Base-by-base conservation (phyloP, 1,140 invertebrate species). In the Rhyacophila brunnea region DNA sequence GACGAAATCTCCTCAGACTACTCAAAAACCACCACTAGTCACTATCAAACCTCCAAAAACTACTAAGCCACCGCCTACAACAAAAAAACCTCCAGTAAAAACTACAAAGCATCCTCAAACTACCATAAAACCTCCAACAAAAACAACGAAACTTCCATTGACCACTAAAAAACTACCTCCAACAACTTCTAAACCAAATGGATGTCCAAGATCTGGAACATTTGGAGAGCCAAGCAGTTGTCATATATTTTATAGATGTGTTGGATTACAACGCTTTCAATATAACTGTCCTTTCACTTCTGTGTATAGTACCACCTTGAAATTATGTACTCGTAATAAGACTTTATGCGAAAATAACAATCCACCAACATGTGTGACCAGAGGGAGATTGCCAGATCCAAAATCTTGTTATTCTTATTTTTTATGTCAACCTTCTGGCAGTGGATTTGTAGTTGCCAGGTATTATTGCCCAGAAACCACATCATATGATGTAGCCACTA, bases 341-440 rank as follows among this genome's bases (percentile, higher is more conserved):
- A 15, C 3, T 5, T 11, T 13, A 11, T 40, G 38, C 11, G 38
- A 13, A 40, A 40, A 15, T 40, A 40, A 40, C 38, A 40, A 40
- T 40, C 11, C 11, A 40, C 15, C 15, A 13, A 15, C 3, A 5
- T 46, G 44, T 15, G 4, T 17, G 11, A 11, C 18, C 4, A 46
- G 18, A 11, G 44, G 44, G 4, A 2, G 19, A 6, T 46, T 46
- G 5, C 44, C 44, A 19, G 44, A 46, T 46, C 44, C 44, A 2
- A 13, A 46, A 46, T 46, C 44, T 19, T 46, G 44, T 46, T 23
- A 23, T 23, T 19, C 15, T 5, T 46, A 19, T 23, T 46, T 15
- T 17, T 17, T 46, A 6, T 46, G 44, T 46, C 13, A 19, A 17
- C 44, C 10, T 2, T 11, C 19, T 46, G 44, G 44, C 6, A 19